A percentile compares a stretch with the other conserved stretches of the same genome.
Evolutionary conservation across 2,113 vertebrate species (phyloP).

Genomic region (Pavo muticus): DNA sequence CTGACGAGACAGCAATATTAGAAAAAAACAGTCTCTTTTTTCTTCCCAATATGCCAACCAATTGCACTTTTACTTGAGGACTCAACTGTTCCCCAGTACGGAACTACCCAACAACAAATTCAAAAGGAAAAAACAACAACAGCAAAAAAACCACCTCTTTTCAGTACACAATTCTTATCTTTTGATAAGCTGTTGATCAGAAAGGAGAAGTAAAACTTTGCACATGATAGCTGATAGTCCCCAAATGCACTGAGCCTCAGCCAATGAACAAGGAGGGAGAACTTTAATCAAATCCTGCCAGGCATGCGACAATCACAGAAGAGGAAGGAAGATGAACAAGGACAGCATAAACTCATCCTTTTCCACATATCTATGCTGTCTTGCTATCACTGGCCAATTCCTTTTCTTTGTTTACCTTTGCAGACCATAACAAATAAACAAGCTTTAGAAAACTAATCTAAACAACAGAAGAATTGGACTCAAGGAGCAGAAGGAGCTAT

Average conservation of each 20-base stretch:
- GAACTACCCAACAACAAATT: not conserved
- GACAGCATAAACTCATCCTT: not conserved
- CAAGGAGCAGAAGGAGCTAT: not conserved
- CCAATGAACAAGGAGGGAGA: not conserved
- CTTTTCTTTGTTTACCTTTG: not conserved
- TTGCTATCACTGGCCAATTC: not conserved
- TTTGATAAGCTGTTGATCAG: slow-evolving; percentile 16
- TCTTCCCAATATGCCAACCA: not conserved
- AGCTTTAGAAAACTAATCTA: not conserved
- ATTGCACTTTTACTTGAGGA: not conserved
- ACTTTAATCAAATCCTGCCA: not conserved
- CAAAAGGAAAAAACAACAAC: not conserved
- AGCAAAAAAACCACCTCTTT: not conserved
- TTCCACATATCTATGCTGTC: not conserved
- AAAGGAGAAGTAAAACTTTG: not conserved
- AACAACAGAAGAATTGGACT: not conserved
- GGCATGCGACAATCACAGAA: not conserved
- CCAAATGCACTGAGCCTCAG: not conserved
- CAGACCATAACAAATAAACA: not conserved
- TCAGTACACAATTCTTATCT: not conserved
- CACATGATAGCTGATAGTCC: not conserved
- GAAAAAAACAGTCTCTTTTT: not conserved
- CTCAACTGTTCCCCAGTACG: not conserved
- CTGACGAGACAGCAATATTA: accelerated
- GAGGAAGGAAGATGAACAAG: slow-evolving; percentile 22